A percentile compares a stretch with the other conserved stretches of the same genome.
Conservation (phyloP, 2,797 vertebrate species). For the Moxostoma hubbsi region DNA sequence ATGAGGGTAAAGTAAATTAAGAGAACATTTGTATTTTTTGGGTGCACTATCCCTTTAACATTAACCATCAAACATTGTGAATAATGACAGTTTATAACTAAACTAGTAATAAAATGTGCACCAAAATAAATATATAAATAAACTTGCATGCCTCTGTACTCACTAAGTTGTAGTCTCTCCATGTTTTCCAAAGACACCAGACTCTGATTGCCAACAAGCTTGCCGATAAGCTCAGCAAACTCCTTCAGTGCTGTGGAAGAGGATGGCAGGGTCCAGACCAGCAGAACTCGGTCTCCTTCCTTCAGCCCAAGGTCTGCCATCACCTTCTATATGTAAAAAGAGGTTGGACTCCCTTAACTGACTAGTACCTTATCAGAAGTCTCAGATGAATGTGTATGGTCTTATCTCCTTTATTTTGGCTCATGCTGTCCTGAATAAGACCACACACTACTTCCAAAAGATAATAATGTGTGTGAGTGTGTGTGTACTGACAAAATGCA, state of each 20-base stretch:
- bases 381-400: background rate
- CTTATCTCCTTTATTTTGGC: background rate
- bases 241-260: conserved; percentile 72
- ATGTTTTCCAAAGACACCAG: conserved; percentile 85
- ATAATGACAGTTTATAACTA: background rate
- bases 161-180: conserved; percentile 83
- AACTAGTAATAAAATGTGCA: background rate
- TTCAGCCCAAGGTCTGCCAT: conserved; percentile 84
- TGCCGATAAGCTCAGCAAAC: conserved; percentile 74
- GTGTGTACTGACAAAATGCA: background rate
- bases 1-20: too few relatives aligned
- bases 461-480: background rate
- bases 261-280: conserved; percentile 84
- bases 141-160: conserved; percentile 58
- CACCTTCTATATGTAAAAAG: conserved; percentile 41
- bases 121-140: background rate
- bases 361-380: background rate
- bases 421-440: background rate
- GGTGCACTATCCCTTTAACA: too few relatives aligned
- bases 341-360: background rate
- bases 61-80: too few relatives aligned
- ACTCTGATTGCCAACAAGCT: conserved; percentile 72
- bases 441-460: background rate
- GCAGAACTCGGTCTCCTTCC: conserved; percentile 79
- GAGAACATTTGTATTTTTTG: too few relatives aligned